Evolutionary conservation across 2,797 vertebrate species (phyloP).

Genomic region (Sebastes ruberrimus): DNA sequence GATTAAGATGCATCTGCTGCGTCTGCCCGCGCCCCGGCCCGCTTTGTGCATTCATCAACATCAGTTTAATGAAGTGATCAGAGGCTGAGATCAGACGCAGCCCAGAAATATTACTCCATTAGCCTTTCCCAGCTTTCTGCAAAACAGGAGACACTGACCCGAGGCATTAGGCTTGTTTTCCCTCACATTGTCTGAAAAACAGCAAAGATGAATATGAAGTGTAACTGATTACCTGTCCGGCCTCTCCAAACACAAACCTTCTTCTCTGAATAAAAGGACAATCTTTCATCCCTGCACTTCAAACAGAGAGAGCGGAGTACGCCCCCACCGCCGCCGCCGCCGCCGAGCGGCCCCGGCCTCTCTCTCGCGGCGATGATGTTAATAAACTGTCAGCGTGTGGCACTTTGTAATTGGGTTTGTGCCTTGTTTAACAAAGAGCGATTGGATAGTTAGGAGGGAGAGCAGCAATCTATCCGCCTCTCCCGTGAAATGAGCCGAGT

Average conservation of each 20-base stretch:
- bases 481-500: slow-evolving; percentile 74
- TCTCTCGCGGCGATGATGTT: slow-evolving; percentile 68
- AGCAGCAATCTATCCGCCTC: slow-evolving; percentile 71
- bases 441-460: slow-evolving; percentile 78
- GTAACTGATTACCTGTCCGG: slow-evolving; percentile 54
- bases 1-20: slow-evolving; percentile 71
- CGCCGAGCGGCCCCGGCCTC: slow-evolving; percentile 13
- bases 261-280: slow-evolving; percentile 40
- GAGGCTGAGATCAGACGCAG: slow-evolving; percentile 71
- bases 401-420: slow-evolving; percentile 81
- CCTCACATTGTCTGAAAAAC: slow-evolving; percentile 5
- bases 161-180: slow-evolving; percentile 28
- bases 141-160: slow-evolving; percentile 59
- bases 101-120: slow-evolving; percentile 69
- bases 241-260: slow-evolving; percentile 38
- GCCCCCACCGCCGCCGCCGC: neutral
- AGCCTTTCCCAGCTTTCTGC: slow-evolving; percentile 49
- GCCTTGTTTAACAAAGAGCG: slow-evolving; percentile 83
- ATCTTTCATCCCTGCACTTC: slow-evolving; percentile 69
- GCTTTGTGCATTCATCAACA: slow-evolving; percentile 72
- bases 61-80: slow-evolving; percentile 77
- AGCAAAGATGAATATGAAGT: slow-evolving; percentile 39
- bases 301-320: slow-evolving; percentile 49
- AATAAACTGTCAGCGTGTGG: slow-evolving; percentile 79
- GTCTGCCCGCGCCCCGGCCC: slow-evolving; percentile 25